Conservation (phyloP, 2,888 invertebrate genomes). For the Drosophila dives region DNA sequence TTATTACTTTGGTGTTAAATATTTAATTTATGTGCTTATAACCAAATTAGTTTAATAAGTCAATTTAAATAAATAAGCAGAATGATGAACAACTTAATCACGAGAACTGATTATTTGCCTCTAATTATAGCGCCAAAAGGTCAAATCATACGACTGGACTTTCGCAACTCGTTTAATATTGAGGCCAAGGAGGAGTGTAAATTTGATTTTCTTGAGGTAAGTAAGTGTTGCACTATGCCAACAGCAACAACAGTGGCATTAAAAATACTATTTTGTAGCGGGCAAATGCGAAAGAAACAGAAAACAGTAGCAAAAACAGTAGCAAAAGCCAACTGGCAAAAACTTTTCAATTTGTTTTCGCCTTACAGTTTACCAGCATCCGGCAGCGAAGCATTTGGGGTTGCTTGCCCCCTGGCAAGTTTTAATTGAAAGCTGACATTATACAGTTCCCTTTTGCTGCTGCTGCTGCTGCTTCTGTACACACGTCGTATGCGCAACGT, state of each 20-base stretch:
- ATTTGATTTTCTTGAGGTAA: slow-evolving; percentile 91
- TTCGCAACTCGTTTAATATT: slow-evolving; percentile 91
- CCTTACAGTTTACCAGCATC: slow-evolving; percentile 27
- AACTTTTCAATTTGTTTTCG: slow-evolving; percentile 63
- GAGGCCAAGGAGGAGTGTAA: slow-evolving; percentile 89
- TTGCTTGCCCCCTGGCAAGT: slow-evolving; percentile 40
- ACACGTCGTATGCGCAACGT: slow-evolving; percentile 29
- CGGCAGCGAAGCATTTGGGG: slow-evolving; percentile 21
- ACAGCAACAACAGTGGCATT: slow-evolving; percentile 17
- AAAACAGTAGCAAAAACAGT: slow-evolving; percentile 1
- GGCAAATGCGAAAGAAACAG: background rate
- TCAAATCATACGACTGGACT: slow-evolving; percentile 90
- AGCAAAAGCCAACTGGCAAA: slow-evolving; percentile 29
- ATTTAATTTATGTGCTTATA: background rate
- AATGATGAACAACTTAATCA: background rate
- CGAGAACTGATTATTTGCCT: slow-evolving; percentile 35
- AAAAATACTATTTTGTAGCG: slow-evolving; percentile 38
- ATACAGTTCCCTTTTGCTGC: slow-evolving; percentile 13
- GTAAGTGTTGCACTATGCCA: slow-evolving; percentile 52
- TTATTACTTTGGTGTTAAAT: slow-evolving; percentile 1
- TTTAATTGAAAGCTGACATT: slow-evolving; percentile 72
- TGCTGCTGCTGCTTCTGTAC: background rate
- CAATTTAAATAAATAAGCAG: slow-evolving; percentile 4
- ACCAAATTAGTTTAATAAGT: background rate
- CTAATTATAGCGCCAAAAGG: slow-evolving; percentile 87